Evolutionary conservation across 2,888 invertebrate genomes (phyloP), one percentile per base, ranked within the genome.

Genomic region (Epirrhoe alternata): DNA sequence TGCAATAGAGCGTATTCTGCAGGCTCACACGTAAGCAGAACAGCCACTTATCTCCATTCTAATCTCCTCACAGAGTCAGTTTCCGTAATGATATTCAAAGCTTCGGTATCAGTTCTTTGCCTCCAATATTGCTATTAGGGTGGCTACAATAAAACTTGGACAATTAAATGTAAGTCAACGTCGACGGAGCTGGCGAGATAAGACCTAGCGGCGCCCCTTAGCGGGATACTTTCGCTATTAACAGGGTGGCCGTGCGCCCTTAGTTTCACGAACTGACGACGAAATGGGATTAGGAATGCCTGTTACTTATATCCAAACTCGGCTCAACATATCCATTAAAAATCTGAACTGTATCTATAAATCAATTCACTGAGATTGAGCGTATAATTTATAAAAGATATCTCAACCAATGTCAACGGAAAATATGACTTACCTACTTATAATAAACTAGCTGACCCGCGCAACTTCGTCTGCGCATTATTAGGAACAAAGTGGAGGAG

Each of bases 81-180:
- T 79, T 77, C 77, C 74, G 77, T 77, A 82, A 81, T 83, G 78
- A 76, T 81, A 83, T 81, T 81, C 81, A 84, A 79, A 82, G 77
- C 77, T 79, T 74, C 65, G 77, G 80, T 85, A 85, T 84, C 84
- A 81, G 81, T 82, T 82, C 81, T 80, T 80, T 80, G 82, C 79
- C 82, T 81, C 79, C 83, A 84, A 87, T 87, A 87, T 84, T 86
- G 85, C 85, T 87, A 87, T 88, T 86, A 86, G 85, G 86, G 82
- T 79, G 80, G 83, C 83, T 85, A 86, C 84, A 90, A 88, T 92
- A 90, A 88, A 91, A 92, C 90, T 92, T 92, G 85, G 83, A 90
- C 91, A 91, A 88, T 92, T 91, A 91, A 90, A 91, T 86, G 88
- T 89, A 87, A 90, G 86, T 89, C 86, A 84, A 83, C 82, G 87